Conservation (phyloP, 2,797 vertebrate genomes). For the Lepilemur septentrionalis region DNA sequence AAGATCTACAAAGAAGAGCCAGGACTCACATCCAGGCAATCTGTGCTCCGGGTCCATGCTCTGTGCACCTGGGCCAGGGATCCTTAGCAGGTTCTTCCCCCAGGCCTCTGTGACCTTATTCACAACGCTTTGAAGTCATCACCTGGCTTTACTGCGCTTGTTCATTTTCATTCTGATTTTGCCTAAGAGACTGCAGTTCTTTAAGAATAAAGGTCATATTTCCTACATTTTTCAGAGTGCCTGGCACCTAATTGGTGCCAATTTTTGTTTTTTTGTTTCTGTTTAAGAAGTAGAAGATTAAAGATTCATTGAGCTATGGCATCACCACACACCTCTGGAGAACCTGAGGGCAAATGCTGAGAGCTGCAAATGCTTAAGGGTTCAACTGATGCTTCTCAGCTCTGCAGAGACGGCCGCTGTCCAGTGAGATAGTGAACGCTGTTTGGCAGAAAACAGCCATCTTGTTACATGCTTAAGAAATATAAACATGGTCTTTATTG, state of each 20-base stretch:
- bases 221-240: neutral
- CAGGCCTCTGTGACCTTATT: neutral
- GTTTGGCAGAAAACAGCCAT: neutral
- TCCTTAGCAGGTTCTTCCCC: neutral
- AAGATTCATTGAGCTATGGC: neutral
- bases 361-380: neutral
- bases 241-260: neutral
- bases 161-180: neutral
- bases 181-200: no score
- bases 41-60: neutral
- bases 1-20: neutral
- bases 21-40: neutral
- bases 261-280: neutral
- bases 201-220: neutral
- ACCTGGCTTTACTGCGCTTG: neutral
- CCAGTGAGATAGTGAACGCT: neutral
- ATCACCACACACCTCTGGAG: neutral
- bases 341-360: no score
- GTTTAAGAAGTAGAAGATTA: neutral
- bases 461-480: neutral
- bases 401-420: neutral
- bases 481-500: neutral
- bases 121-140: neutral
- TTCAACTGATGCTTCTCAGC: neutral
- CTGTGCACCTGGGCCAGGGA: neutral